Evolutionary conservation across 1,140 invertebrate species (phyloP).

Genomic region (Drosophila kanapiae): DNA sequence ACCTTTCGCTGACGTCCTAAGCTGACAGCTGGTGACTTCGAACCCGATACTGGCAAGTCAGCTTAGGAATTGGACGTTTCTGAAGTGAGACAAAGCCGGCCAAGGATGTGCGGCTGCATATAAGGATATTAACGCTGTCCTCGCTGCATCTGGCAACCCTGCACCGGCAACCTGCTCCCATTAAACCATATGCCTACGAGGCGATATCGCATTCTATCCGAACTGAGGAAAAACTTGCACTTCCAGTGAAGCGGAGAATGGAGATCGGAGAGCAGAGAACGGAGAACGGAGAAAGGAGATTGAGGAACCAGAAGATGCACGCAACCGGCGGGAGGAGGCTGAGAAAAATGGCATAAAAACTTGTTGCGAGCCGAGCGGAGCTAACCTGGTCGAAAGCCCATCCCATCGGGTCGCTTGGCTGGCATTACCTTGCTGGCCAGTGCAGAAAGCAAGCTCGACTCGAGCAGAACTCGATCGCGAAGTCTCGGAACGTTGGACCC

Average conservation of each 20-base stretch:
- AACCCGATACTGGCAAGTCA: constrained; percentile 11
- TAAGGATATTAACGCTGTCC: constrained; percentile 26
- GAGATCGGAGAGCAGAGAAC: constrained; percentile 3
- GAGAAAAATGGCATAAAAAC: constrained; percentile 52
- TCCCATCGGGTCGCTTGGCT: constrained; percentile 24
- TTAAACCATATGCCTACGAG: constrained; percentile 31
- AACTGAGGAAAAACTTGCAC: constrained; percentile 66
- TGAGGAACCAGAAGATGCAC: constrained; percentile 59
- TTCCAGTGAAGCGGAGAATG: constrained; percentile 55
- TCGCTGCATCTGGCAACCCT: constrained; percentile 46
- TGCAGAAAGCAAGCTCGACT: constrained; percentile 80
- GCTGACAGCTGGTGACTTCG: constrained; percentile 45
- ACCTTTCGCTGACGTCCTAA: constrained; percentile 31
- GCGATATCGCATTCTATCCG: constrained; percentile 56
- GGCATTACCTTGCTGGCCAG: constrained; percentile 42
- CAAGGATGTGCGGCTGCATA: constrained; percentile 27
- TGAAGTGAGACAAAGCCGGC: constrained; percentile 15
- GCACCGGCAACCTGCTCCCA: constrained; percentile 38
- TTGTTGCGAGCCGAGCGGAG: constrained; percentile 51
- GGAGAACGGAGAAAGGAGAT: constrained; percentile 20
- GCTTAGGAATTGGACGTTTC: constrained; percentile 11
- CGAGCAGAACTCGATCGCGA: constrained; percentile 65
- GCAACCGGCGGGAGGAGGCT: constrained; percentile 33
- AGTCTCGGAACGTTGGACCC: constrained; percentile 26
- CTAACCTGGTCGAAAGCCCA: constrained; percentile 39